These are phyloP conservation scores for Noctua janthina DNA, from an alignment of 2,888 invertebrate genomes.

Conservation along the genomic window DNA sequence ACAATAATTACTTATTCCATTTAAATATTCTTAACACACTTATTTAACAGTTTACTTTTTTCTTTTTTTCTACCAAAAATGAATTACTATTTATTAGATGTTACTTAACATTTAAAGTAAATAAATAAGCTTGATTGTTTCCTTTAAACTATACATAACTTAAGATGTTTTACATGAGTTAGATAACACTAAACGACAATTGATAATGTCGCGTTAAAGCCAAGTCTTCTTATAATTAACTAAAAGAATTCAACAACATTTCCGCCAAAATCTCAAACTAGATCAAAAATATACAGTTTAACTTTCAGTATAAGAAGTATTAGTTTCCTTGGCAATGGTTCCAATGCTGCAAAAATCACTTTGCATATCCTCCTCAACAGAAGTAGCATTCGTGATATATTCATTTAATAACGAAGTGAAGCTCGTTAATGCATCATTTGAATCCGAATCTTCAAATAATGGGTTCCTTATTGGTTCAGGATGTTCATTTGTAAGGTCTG, in stretches of 20 bases:
- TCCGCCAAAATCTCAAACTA: slow-evolving; percentile 1
- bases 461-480: slow-evolving; percentile 21
- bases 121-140: slow-evolving; percentile 11
- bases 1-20: not conserved
- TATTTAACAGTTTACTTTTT: no score
- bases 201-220: not conserved
- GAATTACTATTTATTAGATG: not conserved
- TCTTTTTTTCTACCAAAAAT: no score
- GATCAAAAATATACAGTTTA: slow-evolving; percentile 18
- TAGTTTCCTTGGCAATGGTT: slow-evolving; percentile 37
- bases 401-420: slow-evolving; percentile 17
- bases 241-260: not conserved
- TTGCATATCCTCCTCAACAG: slow-evolving; percentile 39
- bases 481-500: slow-evolving; percentile 23
- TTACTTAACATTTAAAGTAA: not conserved
- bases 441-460: slow-evolving; percentile 41
- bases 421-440: slow-evolving; percentile 27
- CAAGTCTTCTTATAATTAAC: not conserved
- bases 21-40: not conserved
- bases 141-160: not conserved
- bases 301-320: slow-evolving; percentile 30
- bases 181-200: not conserved
- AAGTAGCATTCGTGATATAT: slow-evolving; percentile 11
- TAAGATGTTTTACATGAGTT: not conserved
- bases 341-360: slow-evolving; percentile 41